Conservation (phyloP, 2,113 vertebrate species). For the Myxocyprinus asiaticus region DNA sequence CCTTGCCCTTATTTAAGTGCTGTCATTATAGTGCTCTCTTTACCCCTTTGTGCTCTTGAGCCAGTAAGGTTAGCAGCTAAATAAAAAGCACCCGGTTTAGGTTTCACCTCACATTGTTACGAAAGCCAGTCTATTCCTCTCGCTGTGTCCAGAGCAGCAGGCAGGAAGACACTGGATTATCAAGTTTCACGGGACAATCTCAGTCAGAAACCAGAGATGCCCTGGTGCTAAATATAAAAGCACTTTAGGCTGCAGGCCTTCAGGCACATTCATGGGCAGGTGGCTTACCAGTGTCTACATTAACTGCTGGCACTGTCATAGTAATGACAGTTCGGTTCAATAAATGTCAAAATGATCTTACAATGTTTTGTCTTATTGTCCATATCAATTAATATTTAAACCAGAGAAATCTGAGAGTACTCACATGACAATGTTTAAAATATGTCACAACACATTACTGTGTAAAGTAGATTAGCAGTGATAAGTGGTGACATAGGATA, state of each 20-base stretch:
- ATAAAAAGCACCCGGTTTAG: constrained; percentile 44
- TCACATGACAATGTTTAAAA: neutral
- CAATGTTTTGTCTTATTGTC: neutral
- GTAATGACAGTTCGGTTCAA: constrained; percentile 33
- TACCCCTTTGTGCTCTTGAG: constrained; percentile 60
- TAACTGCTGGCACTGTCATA: constrained; percentile 21
- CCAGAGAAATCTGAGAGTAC: neutral
- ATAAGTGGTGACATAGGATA: neutral
- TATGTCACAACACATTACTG: neutral
- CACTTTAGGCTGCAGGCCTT: constrained; percentile 34
- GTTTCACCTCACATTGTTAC: constrained; percentile 64
- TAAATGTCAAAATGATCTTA: constrained; percentile 24
- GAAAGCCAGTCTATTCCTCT: constrained; percentile 65
- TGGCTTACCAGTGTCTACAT: constrained; percentile 40
- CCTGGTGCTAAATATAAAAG: constrained; percentile 56
- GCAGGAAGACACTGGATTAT: constrained; percentile 53
- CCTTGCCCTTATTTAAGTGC: constrained; percentile 63
- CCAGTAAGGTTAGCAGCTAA: constrained; percentile 52
- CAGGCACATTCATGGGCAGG: constrained; percentile 1
- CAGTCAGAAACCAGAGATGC: constrained; percentile 55
- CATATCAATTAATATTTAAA: neutral
- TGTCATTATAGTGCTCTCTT: constrained; percentile 25
- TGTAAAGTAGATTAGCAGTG: constrained; percentile 1
- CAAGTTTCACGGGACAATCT: constrained; percentile 63
- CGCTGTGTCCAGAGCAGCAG: constrained; percentile 50